Evolutionary conservation across 2,113 vertebrate species (phyloP).

Genomic region (Hystrix brachyura): DNA sequence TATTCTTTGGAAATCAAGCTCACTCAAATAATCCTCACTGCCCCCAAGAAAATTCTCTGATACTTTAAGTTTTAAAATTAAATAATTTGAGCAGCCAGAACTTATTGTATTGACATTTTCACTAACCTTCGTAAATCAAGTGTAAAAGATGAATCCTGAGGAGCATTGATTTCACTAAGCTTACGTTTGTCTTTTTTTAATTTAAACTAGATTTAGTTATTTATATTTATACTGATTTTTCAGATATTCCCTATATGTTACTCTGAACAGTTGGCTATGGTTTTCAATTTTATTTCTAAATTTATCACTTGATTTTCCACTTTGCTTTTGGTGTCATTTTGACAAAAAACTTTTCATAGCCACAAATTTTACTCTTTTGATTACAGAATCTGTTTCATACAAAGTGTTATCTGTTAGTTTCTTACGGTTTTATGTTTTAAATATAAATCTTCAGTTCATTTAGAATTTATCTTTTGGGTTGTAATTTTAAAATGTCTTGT

Average conservation of each 20-base stretch:
- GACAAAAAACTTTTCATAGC: neutral
- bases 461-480: constrained; percentile 2
- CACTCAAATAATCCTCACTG: constrained; percentile 34
- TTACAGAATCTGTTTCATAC: constrained; percentile 1
- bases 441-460: constrained; percentile 24
- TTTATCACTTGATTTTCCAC: constrained; percentile 25
- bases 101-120: neutral
- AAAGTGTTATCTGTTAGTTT: neutral
- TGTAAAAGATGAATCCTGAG: neutral
- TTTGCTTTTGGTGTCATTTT: neutral
- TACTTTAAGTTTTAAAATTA: constrained; percentile 37
- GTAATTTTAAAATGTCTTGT: constrained; percentile 35
- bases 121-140: neutral
- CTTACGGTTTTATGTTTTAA: constrained; percentile 26
- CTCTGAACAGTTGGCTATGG: neutral
- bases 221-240: constrained; percentile 36
- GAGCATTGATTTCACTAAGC: neutral
- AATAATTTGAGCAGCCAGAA: constrained; percentile 9
- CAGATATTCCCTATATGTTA: constrained; percentile 15
- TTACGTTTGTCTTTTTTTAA: constrained; percentile 19
- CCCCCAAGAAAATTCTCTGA: neutral
- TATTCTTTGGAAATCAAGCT: constrained; percentile 48
- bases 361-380: constrained; percentile 56
- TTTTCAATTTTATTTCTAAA: constrained; percentile 57
- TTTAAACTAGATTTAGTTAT: constrained; percentile 34